A percentile compares a stretch with the other conserved stretches of the same genome.
These are phyloP conservation scores for Apolygus lucorum DNA, from an alignment of 1,140 invertebrate genomes.

Conservation along the genomic window DNA sequence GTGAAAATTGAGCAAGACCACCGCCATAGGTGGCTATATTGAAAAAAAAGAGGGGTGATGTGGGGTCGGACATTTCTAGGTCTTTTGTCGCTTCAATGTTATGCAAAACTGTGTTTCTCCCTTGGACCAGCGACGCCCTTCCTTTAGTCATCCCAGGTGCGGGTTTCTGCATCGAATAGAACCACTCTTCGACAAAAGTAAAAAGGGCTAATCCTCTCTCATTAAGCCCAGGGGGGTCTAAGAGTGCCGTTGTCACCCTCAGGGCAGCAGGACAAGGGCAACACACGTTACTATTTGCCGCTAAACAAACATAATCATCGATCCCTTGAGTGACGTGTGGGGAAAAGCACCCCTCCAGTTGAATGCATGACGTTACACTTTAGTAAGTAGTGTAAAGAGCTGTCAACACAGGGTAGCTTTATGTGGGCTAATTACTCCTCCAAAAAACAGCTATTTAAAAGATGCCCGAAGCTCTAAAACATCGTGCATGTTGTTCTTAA, in stretches of 20 bases:
- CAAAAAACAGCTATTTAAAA: too few species aligned
- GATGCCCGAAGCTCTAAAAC: too few species aligned
- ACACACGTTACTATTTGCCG: not conserved
- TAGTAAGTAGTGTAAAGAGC: too few species aligned
- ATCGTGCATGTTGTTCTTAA: too few species aligned
- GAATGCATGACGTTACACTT: too few species aligned
- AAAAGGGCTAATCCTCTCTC: conserved; percentile 9
- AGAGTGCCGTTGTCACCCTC: conserved; percentile 8
- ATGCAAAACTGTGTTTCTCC: not conserved
- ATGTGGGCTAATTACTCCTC: too few species aligned
- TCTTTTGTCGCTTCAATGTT: not conserved
- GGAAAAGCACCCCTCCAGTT: too few species aligned
- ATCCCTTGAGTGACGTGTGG: not conserved
- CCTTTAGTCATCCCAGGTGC: not conserved
- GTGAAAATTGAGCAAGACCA: not conserved
- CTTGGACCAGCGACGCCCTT: not conserved
- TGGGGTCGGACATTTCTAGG: not conserved
- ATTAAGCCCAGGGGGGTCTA: not conserved
- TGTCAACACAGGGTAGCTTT: too few species aligned
- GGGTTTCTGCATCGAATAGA: not conserved
- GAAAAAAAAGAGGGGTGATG: not conserved
- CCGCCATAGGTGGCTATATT: not conserved
- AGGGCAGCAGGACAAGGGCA: not conserved
- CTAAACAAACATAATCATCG: not conserved
- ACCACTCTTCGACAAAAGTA: not conserved